These are phyloP conservation scores for Orchestes rusci DNA, from an alignment of 2,888 invertebrate species.

Conservation along the genomic window DNA sequence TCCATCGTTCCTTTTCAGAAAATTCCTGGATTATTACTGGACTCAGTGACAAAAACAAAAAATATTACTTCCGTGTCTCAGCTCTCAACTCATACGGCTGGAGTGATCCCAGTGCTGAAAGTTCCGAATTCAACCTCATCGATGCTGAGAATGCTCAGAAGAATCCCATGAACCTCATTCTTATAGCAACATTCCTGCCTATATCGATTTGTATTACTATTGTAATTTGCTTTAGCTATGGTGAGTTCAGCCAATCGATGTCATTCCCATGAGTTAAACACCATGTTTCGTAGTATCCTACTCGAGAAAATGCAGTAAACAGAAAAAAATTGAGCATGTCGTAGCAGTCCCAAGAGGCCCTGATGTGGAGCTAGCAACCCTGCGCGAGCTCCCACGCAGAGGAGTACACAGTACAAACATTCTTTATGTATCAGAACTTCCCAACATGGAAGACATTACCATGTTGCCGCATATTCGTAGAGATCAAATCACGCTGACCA, in stretches of 20 bases:
- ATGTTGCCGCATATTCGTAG: constrained; percentile 75
- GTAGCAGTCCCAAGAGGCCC: constrained; percentile 42
- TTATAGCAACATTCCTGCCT: constrained; percentile 59
- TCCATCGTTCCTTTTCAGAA: constrained; percentile 53
- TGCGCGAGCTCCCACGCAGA: constrained; percentile 70
- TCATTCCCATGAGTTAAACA: too few species aligned
- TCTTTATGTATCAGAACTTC: constrained; percentile 59
- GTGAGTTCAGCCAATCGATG: too few species aligned
- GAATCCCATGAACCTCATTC: constrained; percentile 47
- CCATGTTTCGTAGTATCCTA: constrained; percentile 27
- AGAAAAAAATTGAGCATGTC: constrained; percentile 58
- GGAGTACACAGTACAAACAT: constrained; percentile 77
- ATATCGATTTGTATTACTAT: constrained; percentile 44
- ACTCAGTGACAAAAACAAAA: constrained; percentile 53
- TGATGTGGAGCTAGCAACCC: constrained; percentile 78
- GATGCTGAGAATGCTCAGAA: constrained; percentile 46
- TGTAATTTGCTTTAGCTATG: constrained; percentile 46
- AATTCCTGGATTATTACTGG: constrained; percentile 72
- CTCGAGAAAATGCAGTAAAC: constrained; percentile 47
- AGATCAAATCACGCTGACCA: constrained; percentile 78
- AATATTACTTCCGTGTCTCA: constrained; percentile 67
- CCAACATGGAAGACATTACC: constrained; percentile 53
- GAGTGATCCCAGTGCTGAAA: constrained; percentile 67
- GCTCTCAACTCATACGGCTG: constrained; percentile 77
- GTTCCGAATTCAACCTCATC: constrained; percentile 52